Percentiles rank a stretch among this genome's conserved stretches.
Evolutionary conservation across 2,797 vertebrate genomes (phyloP).

Genomic region (Cossypha caffra): DNA sequence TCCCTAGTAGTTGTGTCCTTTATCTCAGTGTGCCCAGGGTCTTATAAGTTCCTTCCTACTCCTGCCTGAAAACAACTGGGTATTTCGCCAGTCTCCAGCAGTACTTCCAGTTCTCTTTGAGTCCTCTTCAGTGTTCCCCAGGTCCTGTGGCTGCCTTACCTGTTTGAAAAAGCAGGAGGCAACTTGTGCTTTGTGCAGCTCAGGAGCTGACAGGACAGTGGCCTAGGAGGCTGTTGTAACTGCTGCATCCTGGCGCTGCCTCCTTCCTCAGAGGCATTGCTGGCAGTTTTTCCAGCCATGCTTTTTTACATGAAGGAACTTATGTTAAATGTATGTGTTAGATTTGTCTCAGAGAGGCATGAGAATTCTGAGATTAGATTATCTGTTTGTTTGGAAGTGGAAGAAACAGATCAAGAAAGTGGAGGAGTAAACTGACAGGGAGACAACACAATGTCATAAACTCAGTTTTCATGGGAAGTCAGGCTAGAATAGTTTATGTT

Average conservation of each 20-base stretch:
- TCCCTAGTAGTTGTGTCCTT: neutral
- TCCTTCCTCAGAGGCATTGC: neutral
- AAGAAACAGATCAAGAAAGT: neutral
- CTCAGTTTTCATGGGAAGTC: neutral
- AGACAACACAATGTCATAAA: neutral
- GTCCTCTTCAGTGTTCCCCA: neutral
- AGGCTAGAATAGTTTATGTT: neutral
- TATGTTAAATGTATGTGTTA: neutral
- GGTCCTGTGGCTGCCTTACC: neutral
- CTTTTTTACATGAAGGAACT: neutral
- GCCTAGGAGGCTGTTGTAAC: neutral
- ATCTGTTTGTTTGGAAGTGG: neutral
- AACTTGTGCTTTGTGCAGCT: neutral
- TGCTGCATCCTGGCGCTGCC: neutral
- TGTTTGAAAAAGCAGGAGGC: neutral
- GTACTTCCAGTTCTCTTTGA: neutral
- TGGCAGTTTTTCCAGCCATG: neutral
- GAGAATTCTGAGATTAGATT: neutral
- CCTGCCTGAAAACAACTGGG: neutral
- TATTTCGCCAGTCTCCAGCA: neutral
- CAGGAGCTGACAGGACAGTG: neutral
- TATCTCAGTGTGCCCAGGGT: neutral
- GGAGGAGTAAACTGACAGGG: neutral
- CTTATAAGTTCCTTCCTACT: neutral
- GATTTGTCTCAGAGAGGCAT: neutral